Conservation (phyloP, 2,113 vertebrate genomes). For the Myxocyprinus asiaticus region DNA sequence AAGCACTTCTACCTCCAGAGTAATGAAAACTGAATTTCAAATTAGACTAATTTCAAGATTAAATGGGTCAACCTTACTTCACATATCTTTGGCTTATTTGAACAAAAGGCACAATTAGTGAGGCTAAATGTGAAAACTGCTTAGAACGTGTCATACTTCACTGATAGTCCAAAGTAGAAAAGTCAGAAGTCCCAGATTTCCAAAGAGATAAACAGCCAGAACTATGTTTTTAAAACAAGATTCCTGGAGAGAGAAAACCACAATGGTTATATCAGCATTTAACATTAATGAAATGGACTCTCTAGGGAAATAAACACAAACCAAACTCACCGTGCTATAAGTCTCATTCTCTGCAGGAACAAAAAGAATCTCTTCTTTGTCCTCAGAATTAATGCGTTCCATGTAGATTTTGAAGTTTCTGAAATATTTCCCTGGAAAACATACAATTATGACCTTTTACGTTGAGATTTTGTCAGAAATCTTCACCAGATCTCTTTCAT, state of each 20-base stretch:
- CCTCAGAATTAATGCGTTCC: constrained; percentile 76
- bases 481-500: not conserved
- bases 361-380: constrained; percentile 76
- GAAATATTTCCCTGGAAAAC: constrained; percentile 43
- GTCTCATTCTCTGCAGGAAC: constrained; percentile 49
- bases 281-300: not conserved
- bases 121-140: not conserved
- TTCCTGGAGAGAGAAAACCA: constrained; percentile 70
- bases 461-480: not conserved
- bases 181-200: constrained; percentile 78
- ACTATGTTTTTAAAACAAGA: constrained; percentile 77
- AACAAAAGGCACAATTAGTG: not conserved
- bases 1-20: not conserved
- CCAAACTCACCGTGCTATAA: constrained; percentile 69
- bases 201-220: constrained; percentile 77
- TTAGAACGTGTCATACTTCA: constrained; percentile 60
- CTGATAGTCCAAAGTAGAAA: constrained; percentile 75
- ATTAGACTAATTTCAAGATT: too few relatives aligned
- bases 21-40: not conserved
- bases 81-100: not conserved
- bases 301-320: not conserved
- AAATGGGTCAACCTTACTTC: not conserved
- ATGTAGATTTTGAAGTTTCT: constrained; percentile 54
- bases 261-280: not conserved
- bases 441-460: not conserved